Base-by-base conservation (phyloP, 2,113 vertebrate genomes). In the Sciurus niger region DNA sequence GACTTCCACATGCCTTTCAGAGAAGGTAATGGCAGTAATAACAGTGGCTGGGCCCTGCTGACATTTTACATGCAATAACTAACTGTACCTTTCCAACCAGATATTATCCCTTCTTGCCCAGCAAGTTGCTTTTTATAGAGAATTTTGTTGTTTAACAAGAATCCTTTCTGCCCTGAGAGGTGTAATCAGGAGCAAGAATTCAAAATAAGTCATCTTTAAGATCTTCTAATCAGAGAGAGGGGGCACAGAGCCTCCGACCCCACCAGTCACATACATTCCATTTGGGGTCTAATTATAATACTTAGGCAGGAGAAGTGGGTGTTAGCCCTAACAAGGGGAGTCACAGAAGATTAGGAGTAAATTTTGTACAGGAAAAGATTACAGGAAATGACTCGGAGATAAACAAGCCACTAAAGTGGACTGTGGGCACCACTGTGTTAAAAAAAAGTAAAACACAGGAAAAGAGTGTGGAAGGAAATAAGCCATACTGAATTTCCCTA, bases 221-320 rank as follows among this genome's bases (percentile, higher is more conserved):
- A 84, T 94, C 96, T 95, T 65, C 93, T 93, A 77, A 96, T 95
- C 92, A 84, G 94, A 96, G 79, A 72, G 65, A 67, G 40, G 67
- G 79, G 84, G 70, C 77, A 24, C 17, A 5, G 51, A 83, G 84
- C 76, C 72, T 93, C n/a, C 28, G 37, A 96, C 89, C 82, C 55
- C 46, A 46, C 55, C 24, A 88, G 86, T 32, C 89, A 90, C 53
- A 30, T 2, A 37, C 79, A 74, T 77, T 70, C 92, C 70, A 74
- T 90, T 89, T 77, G 37, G 76, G 77, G n/a, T 88, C 95, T 97
- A 97, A 97, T 97, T 95, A 96, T 0, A 68, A 92, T 73, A 94
- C 63, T 97, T 74, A 92, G 87, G 90, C 89, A 60, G 74, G 2
- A 60, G 84, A 93, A 28, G 89, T 84, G 80, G 95, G 95, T 94